Conservation (phyloP, 2,888 invertebrate species). For the Phymatocera aterrima region DNA sequence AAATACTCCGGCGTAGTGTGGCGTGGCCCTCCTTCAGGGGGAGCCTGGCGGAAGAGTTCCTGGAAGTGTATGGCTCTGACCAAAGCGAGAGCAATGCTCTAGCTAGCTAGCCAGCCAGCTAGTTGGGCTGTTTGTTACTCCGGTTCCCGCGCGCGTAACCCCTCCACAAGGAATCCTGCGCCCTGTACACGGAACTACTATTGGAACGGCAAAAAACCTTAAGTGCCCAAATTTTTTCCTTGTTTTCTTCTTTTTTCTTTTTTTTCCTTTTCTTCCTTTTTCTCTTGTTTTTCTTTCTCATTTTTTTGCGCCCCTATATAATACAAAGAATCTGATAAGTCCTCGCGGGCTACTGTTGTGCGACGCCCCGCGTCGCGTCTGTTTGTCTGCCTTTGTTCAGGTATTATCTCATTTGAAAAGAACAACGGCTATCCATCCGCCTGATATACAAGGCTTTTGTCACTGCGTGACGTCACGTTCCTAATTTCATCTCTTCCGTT, state of each 20-base stretch:
- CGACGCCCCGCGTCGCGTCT: background rate
- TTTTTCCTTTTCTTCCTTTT: conserved; percentile 2
- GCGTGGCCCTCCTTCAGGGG: background rate
- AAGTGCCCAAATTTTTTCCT: background rate
- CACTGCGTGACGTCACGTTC: conserved; percentile 12
- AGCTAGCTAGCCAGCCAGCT: too few species aligned
- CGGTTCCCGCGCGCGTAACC: conserved; percentile 14
- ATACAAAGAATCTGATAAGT: conserved; percentile 10
- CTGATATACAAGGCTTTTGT: conserved; percentile 7
- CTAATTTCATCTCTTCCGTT: background rate
- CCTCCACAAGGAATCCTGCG: conserved; percentile 39
- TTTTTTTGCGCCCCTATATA: background rate
- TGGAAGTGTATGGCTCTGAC: conserved; percentile 39
- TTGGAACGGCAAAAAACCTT: background rate
- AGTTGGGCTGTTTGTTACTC: too few species aligned
- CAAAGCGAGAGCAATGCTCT: conserved; percentile 21
- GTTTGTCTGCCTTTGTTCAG: too few species aligned
- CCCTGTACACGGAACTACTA: conserved; percentile 37
- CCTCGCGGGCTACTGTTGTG: too few species aligned
- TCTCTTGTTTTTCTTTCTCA: background rate
- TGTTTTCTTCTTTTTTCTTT: too few species aligned
- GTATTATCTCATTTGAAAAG: background rate
- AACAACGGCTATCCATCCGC: background rate
- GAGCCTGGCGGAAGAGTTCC: conserved; percentile 46
- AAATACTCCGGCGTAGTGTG: too few species aligned